Base-by-base conservation (phyloP, 2,888 invertebrate genomes). In the Epiblema foenella region DNA sequence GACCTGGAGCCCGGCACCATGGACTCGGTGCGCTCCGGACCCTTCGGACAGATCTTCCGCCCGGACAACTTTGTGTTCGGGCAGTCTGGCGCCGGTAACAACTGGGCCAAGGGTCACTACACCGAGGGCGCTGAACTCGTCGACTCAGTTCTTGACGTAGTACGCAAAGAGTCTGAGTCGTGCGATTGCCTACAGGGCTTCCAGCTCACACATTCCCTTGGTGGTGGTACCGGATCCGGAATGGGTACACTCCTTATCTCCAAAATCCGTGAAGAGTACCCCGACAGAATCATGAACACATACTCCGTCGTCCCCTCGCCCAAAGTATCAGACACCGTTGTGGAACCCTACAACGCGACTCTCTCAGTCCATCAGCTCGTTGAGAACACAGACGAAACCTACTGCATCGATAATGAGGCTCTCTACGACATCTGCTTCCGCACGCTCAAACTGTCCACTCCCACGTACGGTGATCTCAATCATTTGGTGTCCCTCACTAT, bases 171-270 rank as follows among this genome's bases (percentile, higher is more conserved):
- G 89, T 96, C 96, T 75, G 98, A 98, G 93, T 95, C 97, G 86
- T 96, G 99, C 88, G 99, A 99, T 85, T 98, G 98, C 78, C 94
- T 97, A 58, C 97, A 97, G 94, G 98, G 98, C 64, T 97, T 97
- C 93, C 97, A 97, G 83, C 94, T 97, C 80, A 97, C 97, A 79
- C 97, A 97, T 86, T 98, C 98, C 3, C 90, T 94, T 66, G 93
- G 93, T 63, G 93, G 93, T 59, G 93, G 93, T 77, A 94, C 93
- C 74, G 93, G 93, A n/a, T 93, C 93, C 75, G 93, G 93, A 74
- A 93, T 94, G 93, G 93, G 93, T 46, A 94, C 98, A n/a, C 94
- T 98, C 33, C 94, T 98, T 64, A 98, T 98, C 83, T 97, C 97
- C 56, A 98, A 98, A 87, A 98, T 98, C 82, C 94, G 98, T 57